Percentiles rank a stretch among this genome's conserved stretches.
Conservation (phyloP, 2,888 invertebrate species). For the Epinotia bilunana region DNA sequence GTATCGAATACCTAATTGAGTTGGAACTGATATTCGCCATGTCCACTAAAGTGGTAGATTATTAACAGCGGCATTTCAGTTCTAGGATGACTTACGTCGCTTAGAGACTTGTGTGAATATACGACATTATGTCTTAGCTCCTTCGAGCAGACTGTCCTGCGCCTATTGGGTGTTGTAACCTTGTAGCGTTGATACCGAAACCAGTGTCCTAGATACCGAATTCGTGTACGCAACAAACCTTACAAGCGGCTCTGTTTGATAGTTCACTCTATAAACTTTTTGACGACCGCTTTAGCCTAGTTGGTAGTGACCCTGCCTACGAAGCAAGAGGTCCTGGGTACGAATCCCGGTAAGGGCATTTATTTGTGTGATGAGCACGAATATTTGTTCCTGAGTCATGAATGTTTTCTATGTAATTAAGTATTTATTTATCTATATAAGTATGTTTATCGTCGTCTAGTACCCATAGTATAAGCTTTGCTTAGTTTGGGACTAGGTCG, state of each 20-base stretch:
- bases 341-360: too few species aligned
- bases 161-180: background rate
- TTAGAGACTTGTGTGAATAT: background rate
- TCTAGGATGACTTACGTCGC: background rate
- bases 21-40: background rate
- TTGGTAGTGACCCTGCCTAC: too few species aligned
- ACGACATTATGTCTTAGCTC: background rate
- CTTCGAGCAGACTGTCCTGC: background rate
- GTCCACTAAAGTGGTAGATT: background rate
- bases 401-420: too few species aligned
- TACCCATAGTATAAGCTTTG: too few species aligned
- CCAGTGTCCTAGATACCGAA: background rate
- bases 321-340: too few species aligned
- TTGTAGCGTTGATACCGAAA: background rate
- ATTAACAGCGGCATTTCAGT: background rate
- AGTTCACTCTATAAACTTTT: too few species aligned
- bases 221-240: background rate
- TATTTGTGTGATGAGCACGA: too few species aligned
- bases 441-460: too few species aligned
- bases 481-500: too few species aligned
- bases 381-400: too few species aligned
- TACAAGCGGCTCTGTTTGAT: background rate
- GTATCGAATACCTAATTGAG: background rate
- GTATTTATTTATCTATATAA: too few species aligned
- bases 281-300: too few species aligned